Percentiles rank a stretch among this genome's conserved stretches.
phyloP scores from a whole-genome alignment of 2,113 vertebrate species.

The Ahaetulla prasina region DNA sequence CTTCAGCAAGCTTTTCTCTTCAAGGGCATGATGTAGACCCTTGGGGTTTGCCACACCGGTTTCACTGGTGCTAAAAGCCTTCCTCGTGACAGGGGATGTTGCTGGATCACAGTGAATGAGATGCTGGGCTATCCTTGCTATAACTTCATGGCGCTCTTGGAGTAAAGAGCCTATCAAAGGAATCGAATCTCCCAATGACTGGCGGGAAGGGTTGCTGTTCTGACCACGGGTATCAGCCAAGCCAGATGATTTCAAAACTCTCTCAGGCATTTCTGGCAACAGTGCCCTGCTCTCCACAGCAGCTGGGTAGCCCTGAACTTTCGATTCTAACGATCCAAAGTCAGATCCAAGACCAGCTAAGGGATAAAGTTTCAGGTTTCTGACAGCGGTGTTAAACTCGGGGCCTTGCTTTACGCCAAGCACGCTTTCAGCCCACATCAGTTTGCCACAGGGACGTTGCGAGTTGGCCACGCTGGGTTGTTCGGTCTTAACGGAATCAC shows the following conservation, averaged over 20 bases:
- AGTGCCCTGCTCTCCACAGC: constrained; percentile 68
- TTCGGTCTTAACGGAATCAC: constrained; percentile 50
- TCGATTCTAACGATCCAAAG: constrained; percentile 61
- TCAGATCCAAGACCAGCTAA: constrained; percentile 70
- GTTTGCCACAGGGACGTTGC: constrained; percentile 72
- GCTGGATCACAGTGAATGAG: constrained; percentile 92
- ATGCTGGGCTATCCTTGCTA: constrained; percentile 94
- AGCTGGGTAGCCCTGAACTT: constrained; percentile 68
- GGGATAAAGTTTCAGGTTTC: constrained; percentile 78
- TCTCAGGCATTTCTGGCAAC: constrained; percentile 69
- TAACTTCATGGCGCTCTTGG: constrained; percentile 94
- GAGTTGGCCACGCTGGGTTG: constrained; percentile 66
- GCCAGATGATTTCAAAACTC: constrained; percentile 85
- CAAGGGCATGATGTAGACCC: constrained; percentile 69
- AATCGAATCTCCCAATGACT: constrained; percentile 78
- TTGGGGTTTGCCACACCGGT: constrained; percentile 68
- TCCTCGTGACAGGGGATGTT: constrained; percentile 76
- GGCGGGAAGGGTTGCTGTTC: constrained; percentile 69
- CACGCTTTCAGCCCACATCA: constrained; percentile 66
- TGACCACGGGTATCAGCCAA: constrained; percentile 68
- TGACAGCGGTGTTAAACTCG: constrained; percentile 71
- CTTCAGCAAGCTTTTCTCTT: constrained; percentile 72
- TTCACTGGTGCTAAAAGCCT: constrained; percentile 72
- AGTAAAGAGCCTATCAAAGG: constrained; percentile 92
- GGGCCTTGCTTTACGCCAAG: constrained; percentile 63